These are phyloP conservation scores for Agapornis roseicollis DNA, from an alignment of 2,113 vertebrate genomes.

Conservation along the genomic window DNA sequence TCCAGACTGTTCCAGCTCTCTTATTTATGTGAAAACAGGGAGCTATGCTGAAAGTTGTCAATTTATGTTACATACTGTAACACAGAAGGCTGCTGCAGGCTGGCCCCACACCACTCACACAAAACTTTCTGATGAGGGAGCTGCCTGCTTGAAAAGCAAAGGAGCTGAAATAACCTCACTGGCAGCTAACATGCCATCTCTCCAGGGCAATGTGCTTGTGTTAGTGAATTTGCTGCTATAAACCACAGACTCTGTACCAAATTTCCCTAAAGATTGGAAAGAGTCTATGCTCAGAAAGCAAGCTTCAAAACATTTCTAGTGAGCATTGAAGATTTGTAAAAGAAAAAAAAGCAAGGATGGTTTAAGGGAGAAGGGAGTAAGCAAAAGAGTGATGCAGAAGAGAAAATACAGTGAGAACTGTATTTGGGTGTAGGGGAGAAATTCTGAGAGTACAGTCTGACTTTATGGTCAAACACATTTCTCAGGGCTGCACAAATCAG, in stretches of 20 bases:
- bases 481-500: slow-evolving; percentile 18
- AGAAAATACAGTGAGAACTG: neutral
- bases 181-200: neutral
- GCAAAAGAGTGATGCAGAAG: neutral
- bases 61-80: neutral
- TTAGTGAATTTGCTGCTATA: neutral
- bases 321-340: neutral
- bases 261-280: slow-evolving; percentile 4
- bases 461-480: slow-evolving; percentile 14
- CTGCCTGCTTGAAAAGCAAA: neutral
- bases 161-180: neutral
- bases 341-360: neutral
- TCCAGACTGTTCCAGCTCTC: neutral
- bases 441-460: neutral
- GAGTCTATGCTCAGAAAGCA: neutral
- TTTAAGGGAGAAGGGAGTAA: neutral
- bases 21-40: neutral
- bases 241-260: neutral
- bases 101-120: neutral
- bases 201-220: neutral
- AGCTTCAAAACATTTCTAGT: neutral
- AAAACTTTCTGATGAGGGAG: neutral
- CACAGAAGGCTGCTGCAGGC: neutral
- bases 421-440: neutral
- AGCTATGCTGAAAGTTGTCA: neutral